phyloP scores from a whole-genome alignment of 2,113 vertebrate species.

The Syrmaticus mikado region DNA sequence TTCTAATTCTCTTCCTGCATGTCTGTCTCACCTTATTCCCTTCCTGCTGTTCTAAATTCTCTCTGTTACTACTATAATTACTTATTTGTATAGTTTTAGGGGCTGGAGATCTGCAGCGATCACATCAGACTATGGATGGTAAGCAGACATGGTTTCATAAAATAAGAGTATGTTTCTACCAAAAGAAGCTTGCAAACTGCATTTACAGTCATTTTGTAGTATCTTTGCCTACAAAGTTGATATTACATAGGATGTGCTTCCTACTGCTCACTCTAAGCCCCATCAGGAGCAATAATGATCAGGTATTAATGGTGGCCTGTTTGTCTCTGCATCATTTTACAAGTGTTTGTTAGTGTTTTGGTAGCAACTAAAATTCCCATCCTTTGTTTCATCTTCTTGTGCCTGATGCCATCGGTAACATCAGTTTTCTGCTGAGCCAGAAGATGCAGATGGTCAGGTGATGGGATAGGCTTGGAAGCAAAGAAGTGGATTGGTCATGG shows the following conservation, averaged over 20 bases:
- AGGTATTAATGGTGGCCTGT: background rate
- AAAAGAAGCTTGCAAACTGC: background rate
- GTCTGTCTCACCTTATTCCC: background rate
- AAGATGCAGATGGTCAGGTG: background rate
- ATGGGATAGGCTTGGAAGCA: background rate
- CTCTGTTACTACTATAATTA: constrained; percentile 35
- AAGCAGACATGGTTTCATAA: background rate
- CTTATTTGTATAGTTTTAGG: constrained; percentile 18
- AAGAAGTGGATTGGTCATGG: background rate
- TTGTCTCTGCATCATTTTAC: background rate
- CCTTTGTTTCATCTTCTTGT: background rate
- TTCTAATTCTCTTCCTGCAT: background rate
- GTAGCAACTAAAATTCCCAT: background rate
- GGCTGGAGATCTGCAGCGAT: background rate
- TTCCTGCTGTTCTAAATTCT: background rate
- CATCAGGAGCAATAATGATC: background rate
- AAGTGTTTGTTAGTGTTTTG: background rate
- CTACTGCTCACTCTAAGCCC: background rate
- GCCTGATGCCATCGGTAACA: background rate
- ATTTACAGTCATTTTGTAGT: background rate
- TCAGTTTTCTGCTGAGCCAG: background rate
- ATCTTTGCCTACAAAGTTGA: background rate
- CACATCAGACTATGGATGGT: background rate
- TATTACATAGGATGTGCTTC: background rate
- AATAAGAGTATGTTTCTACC: background rate